Evolutionary conservation across 2,113 vertebrate species (phyloP), one percentile per base, ranked within the genome.

Genomic region (Xenopus laevis): DNA sequence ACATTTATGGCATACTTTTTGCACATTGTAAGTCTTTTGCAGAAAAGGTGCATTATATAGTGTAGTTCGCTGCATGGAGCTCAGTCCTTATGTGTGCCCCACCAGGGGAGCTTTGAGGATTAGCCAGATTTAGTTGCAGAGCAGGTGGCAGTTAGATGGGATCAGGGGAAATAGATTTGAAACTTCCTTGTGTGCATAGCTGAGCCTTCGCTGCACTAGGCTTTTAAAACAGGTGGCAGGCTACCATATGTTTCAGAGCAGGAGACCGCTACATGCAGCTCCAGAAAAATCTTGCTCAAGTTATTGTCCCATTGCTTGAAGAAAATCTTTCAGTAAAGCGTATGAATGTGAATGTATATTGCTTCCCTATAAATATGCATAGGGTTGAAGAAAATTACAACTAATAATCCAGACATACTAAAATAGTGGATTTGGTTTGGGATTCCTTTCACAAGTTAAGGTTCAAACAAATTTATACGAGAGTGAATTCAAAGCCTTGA

Each of bases 141-240:
- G 89, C 93, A 94, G 93, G 92, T 94, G 93, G 90, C 86, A 81
- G 84, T 83, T 87, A 89, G 90, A 89, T 89, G 88, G 91, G 87
- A 87, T 70, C 18, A 67, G 75, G 85, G 79, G 81, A 82, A 83
- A 76, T 78, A 82, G 73, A 82, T 64, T 77, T 81, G 79, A 87
- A 80, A 83, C 83, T 83, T 85, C 85, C 85, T 84, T 84, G 83
- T 20, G 81, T 81, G 82, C 81, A 16, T 0, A 83, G 78, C 78
- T 80, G 83, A 82, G 82, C 83, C 85, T 80, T 81, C 81, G 64
- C 80, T 84, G 33, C 33, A 40, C 6, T 40, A 83, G 79, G 69
- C 83, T 85, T 80, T 82, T 65, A 80, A 80, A 86, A 84, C 84
- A 86, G 86, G 85, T 87, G 85, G 84, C 83, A 84, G 81, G 75